Evolutionary conservation across 2,888 invertebrate genomes (phyloP).

Genomic region (Trissolcus brochymenae): DNA sequence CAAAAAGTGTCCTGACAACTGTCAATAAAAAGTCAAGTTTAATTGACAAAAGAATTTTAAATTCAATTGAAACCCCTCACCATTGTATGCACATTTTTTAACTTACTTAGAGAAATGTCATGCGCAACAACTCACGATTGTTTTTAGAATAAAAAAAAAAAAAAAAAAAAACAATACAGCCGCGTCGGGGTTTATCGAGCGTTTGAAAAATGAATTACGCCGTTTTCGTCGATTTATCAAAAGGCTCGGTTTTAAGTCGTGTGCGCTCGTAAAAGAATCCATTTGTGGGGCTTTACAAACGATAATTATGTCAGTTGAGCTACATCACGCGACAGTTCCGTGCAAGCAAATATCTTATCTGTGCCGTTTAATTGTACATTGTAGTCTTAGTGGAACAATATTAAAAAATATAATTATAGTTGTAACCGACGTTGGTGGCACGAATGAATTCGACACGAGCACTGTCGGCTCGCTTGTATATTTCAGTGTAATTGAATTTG

Average conservation of each 20-base stretch:
- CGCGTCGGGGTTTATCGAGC: not conserved
- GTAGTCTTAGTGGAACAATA: constrained; percentile 51
- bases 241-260: constrained; percentile 39
- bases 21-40: constrained; percentile 8
- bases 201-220: not conserved
- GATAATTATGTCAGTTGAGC: constrained; percentile 46
- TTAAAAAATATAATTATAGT: constrained; percentile 56
- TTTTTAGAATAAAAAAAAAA: too few relatives aligned
- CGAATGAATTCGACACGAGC: constrained; percentile 49
- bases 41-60: constrained; percentile 28
- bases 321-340: constrained; percentile 54
- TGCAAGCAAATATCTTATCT: constrained; percentile 55
- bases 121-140: too few relatives aligned
- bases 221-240: constrained; percentile 37
- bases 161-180: too few relatives aligned
- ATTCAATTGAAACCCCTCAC: constrained; percentile 20
- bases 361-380: constrained; percentile 56
- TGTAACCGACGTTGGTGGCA: constrained; percentile 38
- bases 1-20: constrained; percentile 3
- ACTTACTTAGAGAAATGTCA: too few relatives aligned
- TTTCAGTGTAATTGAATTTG: constrained; percentile 48
- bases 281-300: constrained; percentile 54
- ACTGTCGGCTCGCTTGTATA: constrained; percentile 21
- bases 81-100: constrained; percentile 17
- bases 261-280: constrained; percentile 52